Percentiles rank a stretch among this genome's conserved stretches.
Conservation (phyloP, 2,797 vertebrate species). For the Pseudopleuronectes americanus region DNA sequence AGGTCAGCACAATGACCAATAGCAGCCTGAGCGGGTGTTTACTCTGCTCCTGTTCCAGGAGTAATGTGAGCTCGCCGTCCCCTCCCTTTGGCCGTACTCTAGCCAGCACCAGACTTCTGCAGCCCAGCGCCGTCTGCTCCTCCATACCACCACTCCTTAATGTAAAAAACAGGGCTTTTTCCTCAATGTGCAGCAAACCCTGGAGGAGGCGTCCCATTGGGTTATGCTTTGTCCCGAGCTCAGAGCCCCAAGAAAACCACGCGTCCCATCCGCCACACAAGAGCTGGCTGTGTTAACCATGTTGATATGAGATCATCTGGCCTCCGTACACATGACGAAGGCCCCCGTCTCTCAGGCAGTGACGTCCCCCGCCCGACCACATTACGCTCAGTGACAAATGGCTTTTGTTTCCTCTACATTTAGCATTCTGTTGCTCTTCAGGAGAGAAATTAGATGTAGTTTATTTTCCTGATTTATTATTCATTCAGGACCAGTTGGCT, state of each 20-base stretch:
- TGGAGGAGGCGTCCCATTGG: slow-evolving; percentile 51
- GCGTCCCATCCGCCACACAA: slow-evolving; percentile 38
- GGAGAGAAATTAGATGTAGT: slow-evolving; percentile 37
- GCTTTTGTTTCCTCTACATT: slow-evolving; percentile 37
- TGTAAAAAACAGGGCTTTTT: slow-evolving; percentile 75
- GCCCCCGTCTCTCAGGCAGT: slow-evolving; percentile 39
- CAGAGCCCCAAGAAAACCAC: slow-evolving; percentile 45
- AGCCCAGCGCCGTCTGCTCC: slow-evolving; percentile 54
- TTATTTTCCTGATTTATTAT: slow-evolving; percentile 52
- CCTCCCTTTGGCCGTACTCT: slow-evolving; percentile 72
- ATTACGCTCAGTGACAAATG: slow-evolving; percentile 25
- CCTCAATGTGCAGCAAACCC: slow-evolving; percentile 38
- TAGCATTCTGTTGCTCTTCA: slow-evolving; percentile 29
- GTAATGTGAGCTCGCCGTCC: slow-evolving; percentile 78
- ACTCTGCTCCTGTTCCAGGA: slow-evolving; percentile 74
- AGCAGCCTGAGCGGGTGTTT: slow-evolving; percentile 71
- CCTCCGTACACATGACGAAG: slow-evolving; percentile 41
- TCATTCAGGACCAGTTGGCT: slow-evolving; percentile 50
- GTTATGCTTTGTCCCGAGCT: slow-evolving; percentile 61
- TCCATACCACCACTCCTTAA: slow-evolving; percentile 71
- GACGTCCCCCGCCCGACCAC: slow-evolving; percentile 34
- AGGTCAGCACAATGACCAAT: slow-evolving; percentile 82
- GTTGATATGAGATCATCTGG: slow-evolving; percentile 69
- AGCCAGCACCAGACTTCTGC: neutral
- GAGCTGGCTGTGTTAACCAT: slow-evolving; percentile 31